A percentile compares a stretch with the other conserved stretches of the same genome.
Conservation (phyloP, 2,797 vertebrate species). For the Nannoperca obscura region DNA sequence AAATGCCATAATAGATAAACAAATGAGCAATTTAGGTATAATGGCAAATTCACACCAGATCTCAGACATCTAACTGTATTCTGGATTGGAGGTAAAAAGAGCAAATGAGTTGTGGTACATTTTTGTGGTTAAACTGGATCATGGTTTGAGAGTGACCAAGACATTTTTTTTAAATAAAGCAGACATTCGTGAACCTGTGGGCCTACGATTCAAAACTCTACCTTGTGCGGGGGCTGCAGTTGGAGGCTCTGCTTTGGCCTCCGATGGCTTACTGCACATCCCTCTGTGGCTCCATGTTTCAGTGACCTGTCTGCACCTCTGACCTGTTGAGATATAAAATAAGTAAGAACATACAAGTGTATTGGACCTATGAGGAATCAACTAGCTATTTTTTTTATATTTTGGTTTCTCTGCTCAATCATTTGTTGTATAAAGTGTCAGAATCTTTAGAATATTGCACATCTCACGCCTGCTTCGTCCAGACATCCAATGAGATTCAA, state of each 20-base stretch:
- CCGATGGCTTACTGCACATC: conserved; percentile 88
- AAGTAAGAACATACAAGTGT: not conserved
- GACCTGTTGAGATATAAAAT: conserved; percentile 64
- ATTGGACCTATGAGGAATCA: not conserved
- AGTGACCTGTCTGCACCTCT: conserved; percentile 54
- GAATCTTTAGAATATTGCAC: no score
- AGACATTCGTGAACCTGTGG: not conserved
- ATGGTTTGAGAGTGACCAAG: not conserved
- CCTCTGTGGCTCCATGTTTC: conserved; percentile 64
- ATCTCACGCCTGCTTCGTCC: not conserved
- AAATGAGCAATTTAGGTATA: not conserved
- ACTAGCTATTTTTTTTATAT: no score
- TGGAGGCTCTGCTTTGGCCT: conserved; percentile 65
- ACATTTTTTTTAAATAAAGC: not conserved
- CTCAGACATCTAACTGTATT: not conserved
- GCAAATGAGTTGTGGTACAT: not conserved
- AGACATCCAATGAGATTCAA: not conserved
- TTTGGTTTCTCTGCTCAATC: no score
- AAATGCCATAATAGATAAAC: not conserved
- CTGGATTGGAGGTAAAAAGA: not conserved
- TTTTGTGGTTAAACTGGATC: not conserved
- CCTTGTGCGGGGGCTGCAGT: conserved; percentile 50
- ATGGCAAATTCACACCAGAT: not conserved
- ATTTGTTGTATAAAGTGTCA: no score
- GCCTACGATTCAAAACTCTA: conserved; percentile 23